Evolutionary conservation across 2,888 invertebrate species (phyloP), one percentile per base, ranked within the genome.

Genomic region (Synanthedon vespiformis): DNA sequence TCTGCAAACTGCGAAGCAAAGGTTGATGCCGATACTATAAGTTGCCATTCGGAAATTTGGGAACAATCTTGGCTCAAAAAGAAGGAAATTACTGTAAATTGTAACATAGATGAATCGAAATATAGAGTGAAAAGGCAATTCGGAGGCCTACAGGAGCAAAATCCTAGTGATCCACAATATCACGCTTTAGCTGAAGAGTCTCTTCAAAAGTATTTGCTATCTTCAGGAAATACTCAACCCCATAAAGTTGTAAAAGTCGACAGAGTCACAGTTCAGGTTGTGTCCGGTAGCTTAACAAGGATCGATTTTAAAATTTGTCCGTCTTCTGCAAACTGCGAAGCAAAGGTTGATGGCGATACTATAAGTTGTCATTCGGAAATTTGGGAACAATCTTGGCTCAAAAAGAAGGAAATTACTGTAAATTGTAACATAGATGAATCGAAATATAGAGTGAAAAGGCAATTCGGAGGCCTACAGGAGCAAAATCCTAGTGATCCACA

Each of bases 51-150:
- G 22, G 59, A 71, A 40, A 77, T 91, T 41, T 92, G 90, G 91
- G 87, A 90, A 16, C 81, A 77, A 52, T 75, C 86, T 1, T 92
- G 92, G 92, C 44, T 89, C 14, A 57, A 67, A 40, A 76, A 74
- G 1, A 74, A 75, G 57, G 70, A 88, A 50, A 61, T 68, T n/a
- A 51, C 56, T 2, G 66, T 67, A 1, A 51, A 51, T 3, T 70
- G 70, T 48, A 44, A 58, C 16, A 22, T 34, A 5, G 16, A 16
- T 3, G 14, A 4, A 48, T 48, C 14, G 1, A 12, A 12, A 18
- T 2, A 5, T 4, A 48, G 16, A 18, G 2, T n/a, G 8, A 18
- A 48, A 16, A n/a, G 22, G 16, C 4, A 8, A 12, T 1, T 1
- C 22, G 52, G 49, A 13, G 44, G 18, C 34, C 40, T n/a, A 13